Percentiles rank a stretch among this genome's conserved stretches.
These are phyloP conservation scores for Sanderia malayensis DNA, from an alignment of 30 jellyfish, hydroid and myxozoan genomes.

Conservation along the genomic window DNA sequence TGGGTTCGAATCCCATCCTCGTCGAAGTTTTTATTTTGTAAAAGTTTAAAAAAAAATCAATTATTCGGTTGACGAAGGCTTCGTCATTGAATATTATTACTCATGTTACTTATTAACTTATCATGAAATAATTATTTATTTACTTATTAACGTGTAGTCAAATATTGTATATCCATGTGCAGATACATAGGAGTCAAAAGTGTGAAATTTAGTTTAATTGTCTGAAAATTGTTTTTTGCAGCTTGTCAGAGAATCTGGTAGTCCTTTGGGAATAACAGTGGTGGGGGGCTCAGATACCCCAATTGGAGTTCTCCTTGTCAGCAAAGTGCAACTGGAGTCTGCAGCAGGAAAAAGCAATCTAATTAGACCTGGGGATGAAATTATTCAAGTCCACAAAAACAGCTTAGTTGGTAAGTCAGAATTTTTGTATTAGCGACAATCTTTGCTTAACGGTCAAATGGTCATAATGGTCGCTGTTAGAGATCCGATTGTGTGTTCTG, in stretches of 20 bases:
- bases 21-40: background rate
- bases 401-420: conserved; percentile 59
- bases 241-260: conserved; percentile 90
- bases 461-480: no score
- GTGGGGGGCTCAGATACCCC: conserved; percentile 95
- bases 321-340: conserved; percentile 52
- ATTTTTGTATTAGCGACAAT: background rate
- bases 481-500: background rate
- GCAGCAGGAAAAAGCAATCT: conserved; percentile 83
- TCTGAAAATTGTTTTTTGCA: no score
- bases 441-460: no score
- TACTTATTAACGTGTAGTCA: no score
- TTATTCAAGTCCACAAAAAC: conserved; percentile 67
- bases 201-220: no score
- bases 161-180: no score
- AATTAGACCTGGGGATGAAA: conserved; percentile 80
- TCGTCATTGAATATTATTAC: no score
- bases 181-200: no score
- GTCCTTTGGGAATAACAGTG: conserved; percentile 85
- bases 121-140: no score
- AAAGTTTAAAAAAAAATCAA: no score
- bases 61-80: no score
- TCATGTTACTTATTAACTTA: no score
- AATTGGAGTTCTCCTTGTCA: conserved; percentile 55
- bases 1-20: conserved; percentile 10